A percentile compares a stretch with the other conserved stretches of the same genome.
These are phyloP conservation scores for Rhinatrema bivittatum DNA, from an alignment of 2,797 vertebrate species.

Conservation along the genomic window DNA sequence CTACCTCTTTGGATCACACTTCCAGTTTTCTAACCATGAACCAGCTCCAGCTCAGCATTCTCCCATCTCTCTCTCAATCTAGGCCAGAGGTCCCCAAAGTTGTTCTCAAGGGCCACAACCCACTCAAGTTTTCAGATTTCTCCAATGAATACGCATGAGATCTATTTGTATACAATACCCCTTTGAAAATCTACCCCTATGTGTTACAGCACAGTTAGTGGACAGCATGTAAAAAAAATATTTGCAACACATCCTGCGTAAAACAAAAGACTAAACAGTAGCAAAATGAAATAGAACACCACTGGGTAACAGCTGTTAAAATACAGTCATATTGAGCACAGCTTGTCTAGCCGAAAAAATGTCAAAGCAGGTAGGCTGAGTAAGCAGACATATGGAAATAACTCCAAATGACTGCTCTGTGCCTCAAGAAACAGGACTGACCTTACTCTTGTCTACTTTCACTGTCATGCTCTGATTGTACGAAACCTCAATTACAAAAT, in stretches of 20 bases:
- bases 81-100: too few relatives aligned
- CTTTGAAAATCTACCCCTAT: too few relatives aligned
- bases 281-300: neutral
- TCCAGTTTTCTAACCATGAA: too few relatives aligned
- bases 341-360: constrained; percentile 4
- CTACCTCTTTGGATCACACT: too few relatives aligned
- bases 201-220: too few relatives aligned
- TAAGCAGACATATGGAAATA: constrained; percentile 14
- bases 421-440: constrained; percentile 13
- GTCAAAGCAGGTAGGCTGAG: constrained; percentile 8
- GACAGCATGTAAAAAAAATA: neutral
- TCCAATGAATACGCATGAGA: too few relatives aligned
- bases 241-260: neutral
- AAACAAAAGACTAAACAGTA: constrained; percentile 9
- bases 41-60: too few relatives aligned
- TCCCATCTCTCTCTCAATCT: too few relatives aligned
- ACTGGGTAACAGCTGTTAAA: constrained; percentile 4
- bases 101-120: too few relatives aligned
- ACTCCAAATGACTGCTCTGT: constrained; percentile 7
- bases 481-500: constrained; percentile 30
- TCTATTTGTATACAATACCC: too few relatives aligned
- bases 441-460: neutral
- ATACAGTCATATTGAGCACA: constrained; percentile 12
- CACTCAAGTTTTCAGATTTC: too few relatives aligned
- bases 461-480: neutral